These are phyloP conservation scores for Tetragonula carbonaria DNA, from an alignment of 2,888 invertebrate genomes.

Conservation along the genomic window DNA sequence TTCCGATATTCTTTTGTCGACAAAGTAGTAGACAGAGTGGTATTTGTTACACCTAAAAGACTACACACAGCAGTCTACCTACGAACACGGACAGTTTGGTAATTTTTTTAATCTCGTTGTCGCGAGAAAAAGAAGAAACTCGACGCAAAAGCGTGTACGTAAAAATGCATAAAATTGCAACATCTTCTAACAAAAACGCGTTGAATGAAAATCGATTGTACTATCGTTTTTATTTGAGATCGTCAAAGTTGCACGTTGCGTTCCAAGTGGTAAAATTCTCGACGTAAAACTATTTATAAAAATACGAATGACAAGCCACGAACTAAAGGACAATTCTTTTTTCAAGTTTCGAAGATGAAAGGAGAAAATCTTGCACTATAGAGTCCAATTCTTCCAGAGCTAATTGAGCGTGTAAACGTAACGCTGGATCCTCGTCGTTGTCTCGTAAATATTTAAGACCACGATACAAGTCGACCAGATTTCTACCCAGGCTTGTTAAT, in stretches of 20 bases:
- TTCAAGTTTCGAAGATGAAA: slow-evolving; percentile 86
- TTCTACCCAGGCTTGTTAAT: slow-evolving; percentile 88
- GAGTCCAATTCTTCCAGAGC: slow-evolving; percentile 91
- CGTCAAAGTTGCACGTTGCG: slow-evolving; percentile 10
- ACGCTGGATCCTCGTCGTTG: slow-evolving; percentile 88
- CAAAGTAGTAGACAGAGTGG: neutral
- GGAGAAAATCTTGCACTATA: slow-evolving; percentile 87
- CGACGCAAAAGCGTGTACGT: neutral
- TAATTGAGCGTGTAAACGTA: slow-evolving; percentile 90
- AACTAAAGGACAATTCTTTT: slow-evolving; percentile 83
- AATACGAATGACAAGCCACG: slow-evolving; percentile 3
- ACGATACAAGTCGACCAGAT: slow-evolving; percentile 89
- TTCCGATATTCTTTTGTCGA: neutral
- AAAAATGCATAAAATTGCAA: neutral
- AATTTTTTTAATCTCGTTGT: too few species aligned
- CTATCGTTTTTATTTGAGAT: neutral
- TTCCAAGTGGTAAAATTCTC: neutral
- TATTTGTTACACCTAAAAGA: too few species aligned
- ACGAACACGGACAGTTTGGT: too few species aligned
- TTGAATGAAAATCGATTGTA: neutral
- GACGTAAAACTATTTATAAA: slow-evolving; percentile 44
- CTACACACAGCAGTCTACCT: too few species aligned
- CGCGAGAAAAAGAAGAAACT: neutral
- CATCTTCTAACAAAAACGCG: neutral
- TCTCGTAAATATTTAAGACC: slow-evolving; percentile 88